These are phyloP conservation scores for Caenorhabditis panamensis DNA, from an alignment of 2,888 invertebrate genomes.

Conservation along the genomic window DNA sequence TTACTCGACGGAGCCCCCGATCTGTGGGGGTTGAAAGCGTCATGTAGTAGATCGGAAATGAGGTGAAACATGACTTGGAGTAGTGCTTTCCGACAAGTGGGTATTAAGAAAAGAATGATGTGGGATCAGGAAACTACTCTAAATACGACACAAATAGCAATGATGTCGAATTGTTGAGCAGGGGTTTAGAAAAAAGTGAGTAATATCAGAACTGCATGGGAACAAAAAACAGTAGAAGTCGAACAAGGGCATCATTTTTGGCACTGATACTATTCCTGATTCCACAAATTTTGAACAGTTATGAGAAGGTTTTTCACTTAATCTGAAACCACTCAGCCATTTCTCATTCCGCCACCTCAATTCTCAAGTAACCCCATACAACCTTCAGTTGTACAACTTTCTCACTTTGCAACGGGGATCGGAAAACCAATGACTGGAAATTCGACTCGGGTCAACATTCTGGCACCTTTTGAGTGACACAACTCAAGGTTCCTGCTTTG, in stretches of 20 bases:
- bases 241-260: too few relatives aligned
- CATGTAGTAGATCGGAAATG: conserved; percentile 29
- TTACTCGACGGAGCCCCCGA: conserved; percentile 16
- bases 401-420: background rate
- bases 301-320: too few relatives aligned
- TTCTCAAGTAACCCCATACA: too few relatives aligned
- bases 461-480: background rate
- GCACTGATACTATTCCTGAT: too few relatives aligned
- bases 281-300: too few relatives aligned
- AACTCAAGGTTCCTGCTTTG: background rate
- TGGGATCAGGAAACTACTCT: conserved; percentile 33
- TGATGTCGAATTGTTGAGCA: background rate
- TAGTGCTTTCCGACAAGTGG: conserved; percentile 42
- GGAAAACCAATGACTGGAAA: background rate
- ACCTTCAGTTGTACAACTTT: background rate
- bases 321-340: too few relatives aligned
- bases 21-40: conserved; percentile 5
- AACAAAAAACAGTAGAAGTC: too few relatives aligned
- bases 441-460: background rate
- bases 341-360: too few relatives aligned
- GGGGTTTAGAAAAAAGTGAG: background rate
- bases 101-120: conserved; percentile 54
- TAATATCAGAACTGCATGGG: too few relatives aligned
- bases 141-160: conserved; percentile 30
- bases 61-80: conserved; percentile 42